Percentiles rank a stretch among this genome's conserved stretches.
These are phyloP conservation scores for Cyclophora albipunctata DNA, from an alignment of 2,888 invertebrate species.

Conservation along the genomic window DNA sequence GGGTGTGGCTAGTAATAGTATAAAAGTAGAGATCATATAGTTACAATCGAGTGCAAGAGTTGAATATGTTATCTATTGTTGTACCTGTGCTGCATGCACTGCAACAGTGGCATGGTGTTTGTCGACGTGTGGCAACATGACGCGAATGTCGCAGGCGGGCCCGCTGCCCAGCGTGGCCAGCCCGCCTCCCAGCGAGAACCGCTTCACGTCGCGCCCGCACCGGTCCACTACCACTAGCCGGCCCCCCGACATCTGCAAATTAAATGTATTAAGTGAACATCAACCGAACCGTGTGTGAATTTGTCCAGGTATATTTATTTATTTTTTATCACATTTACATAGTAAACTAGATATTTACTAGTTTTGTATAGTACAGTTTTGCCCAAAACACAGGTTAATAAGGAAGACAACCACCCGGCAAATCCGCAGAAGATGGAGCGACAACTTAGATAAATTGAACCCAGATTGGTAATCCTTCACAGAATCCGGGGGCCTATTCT, in stretches of 20 bases:
- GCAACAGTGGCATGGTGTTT: conserved; percentile 59
- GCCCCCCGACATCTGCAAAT: conserved; percentile 35
- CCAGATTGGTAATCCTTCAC: too few species aligned
- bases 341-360: too few species aligned
- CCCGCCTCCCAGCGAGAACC: conserved; percentile 42
- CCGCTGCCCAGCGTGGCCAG: conserved; percentile 56
- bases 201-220: conserved; percentile 47
- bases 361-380: too few species aligned
- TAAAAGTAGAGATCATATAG: background rate
- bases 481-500: too few species aligned
- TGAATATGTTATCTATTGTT: background rate
- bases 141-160: conserved; percentile 51
- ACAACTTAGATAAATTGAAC: too few species aligned
- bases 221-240: conserved; percentile 58
- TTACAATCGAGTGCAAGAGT: background rate
- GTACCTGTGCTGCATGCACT: conserved; percentile 52
- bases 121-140: conserved; percentile 45
- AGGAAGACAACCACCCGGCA: too few species aligned
- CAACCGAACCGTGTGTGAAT: too few species aligned
- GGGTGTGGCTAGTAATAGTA: background rate
- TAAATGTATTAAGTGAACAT: conserved; percentile 3
- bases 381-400: too few species aligned
- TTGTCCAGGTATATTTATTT: too few species aligned
- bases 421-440: too few species aligned
- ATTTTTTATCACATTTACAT: too few species aligned